A percentile compares a stretch with the other conserved stretches of the same genome.
Conservation (phyloP, 2,797 vertebrate genomes). For the Micrastur ruficollis region DNA sequence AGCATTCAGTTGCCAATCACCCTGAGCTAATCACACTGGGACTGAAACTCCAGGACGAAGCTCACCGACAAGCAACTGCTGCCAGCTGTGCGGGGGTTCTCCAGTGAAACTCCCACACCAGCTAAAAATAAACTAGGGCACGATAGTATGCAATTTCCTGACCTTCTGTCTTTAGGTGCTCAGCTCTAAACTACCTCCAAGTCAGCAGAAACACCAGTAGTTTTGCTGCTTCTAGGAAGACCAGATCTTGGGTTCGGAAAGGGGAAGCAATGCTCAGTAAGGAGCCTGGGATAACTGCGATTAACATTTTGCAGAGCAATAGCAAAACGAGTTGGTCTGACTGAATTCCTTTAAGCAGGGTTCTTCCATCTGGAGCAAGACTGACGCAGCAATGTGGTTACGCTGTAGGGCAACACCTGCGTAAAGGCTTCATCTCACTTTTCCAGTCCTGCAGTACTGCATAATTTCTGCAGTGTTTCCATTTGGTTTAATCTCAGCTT, state of each 20-base stretch:
- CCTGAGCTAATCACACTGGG: rapidly evolving
- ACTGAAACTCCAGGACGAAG: background rate
- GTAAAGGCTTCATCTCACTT: rapidly evolving
- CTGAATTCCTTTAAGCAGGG: rapidly evolving
- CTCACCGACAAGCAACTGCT: background rate
- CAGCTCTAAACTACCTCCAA: rapidly evolving
- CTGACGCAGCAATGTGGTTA: rapidly evolving
- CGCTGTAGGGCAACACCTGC: rapidly evolving
- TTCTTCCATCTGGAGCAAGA: background rate
- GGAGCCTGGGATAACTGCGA: rapidly evolving
- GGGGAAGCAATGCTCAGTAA: rapidly evolving
- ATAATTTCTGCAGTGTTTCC: rapidly evolving
- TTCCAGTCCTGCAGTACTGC: background rate
- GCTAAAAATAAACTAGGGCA: background rate
- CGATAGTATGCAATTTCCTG: rapidly evolving
- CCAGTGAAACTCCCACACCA: background rate
- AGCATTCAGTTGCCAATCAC: rapidly evolving
- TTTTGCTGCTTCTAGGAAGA: no score
- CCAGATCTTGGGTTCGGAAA: background rate
- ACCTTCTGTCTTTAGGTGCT: background rate
- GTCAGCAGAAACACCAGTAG: rapidly evolving
- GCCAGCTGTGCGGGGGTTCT: rapidly evolving
- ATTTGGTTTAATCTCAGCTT: rapidly evolving
- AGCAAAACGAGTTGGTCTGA: rapidly evolving
- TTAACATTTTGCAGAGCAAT: rapidly evolving